Conservation (phyloP, 2,797 vertebrate genomes). For the Gephyroberyx darwinii region DNA sequence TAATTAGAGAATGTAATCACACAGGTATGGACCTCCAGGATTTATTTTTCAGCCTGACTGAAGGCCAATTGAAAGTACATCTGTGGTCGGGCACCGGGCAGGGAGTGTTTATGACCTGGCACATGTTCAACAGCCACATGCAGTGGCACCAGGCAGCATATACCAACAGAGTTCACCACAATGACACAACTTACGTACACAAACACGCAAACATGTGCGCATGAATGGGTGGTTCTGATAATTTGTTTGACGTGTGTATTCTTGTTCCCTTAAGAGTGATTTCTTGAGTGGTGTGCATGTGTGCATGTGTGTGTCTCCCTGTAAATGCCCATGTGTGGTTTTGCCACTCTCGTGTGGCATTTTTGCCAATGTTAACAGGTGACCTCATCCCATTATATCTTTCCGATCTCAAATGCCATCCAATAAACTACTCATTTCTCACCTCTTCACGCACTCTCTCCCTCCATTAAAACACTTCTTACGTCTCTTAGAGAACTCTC, state of each 20-base stretch:
- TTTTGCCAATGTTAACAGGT: conserved; percentile 74
- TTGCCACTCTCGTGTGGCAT: conserved; percentile 55
- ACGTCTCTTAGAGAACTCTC: conserved; percentile 21
- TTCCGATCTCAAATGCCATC: conserved; percentile 68
- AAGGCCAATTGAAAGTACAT: conserved; percentile 71
- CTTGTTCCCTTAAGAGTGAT: conserved; percentile 40
- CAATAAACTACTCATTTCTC: conserved; percentile 66
- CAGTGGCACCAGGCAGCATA: conserved; percentile 54
- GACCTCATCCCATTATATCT: conserved; percentile 70
- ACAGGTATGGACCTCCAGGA: conserved; percentile 78
- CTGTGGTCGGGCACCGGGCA: conserved; percentile 61
- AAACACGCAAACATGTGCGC: conserved; percentile 42
- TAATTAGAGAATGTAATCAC: conserved; percentile 78
- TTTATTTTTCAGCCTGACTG: conserved; percentile 72
- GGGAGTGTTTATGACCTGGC: conserved; percentile 72
- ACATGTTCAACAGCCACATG: conserved; percentile 63
- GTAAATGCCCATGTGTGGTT: conserved; percentile 52
- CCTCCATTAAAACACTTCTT: conserved; percentile 55
- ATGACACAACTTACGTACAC: conserved; percentile 34
- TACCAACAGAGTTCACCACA: conserved; percentile 37
- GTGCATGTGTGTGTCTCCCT: conserved; percentile 20
- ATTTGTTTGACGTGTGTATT: conserved; percentile 50
- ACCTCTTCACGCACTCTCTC: conserved; percentile 64
- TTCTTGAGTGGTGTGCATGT: conserved; percentile 37
- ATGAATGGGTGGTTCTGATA: conserved; percentile 30